Base-by-base conservation (phyloP, 2,888 invertebrate species). In the Hydriomena furcata region DNA sequence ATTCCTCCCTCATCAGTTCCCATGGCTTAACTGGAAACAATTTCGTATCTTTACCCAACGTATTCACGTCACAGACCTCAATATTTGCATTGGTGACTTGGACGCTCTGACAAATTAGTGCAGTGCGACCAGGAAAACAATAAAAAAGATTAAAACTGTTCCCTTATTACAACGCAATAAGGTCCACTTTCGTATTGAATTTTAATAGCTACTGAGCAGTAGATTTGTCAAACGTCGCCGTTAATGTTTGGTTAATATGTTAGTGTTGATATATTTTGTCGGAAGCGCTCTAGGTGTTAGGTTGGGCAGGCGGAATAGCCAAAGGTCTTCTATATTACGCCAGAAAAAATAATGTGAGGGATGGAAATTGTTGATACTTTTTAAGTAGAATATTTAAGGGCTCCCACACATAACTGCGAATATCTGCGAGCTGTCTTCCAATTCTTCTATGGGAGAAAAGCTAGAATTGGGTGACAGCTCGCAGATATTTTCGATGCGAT, bases 31-130 rank as follows among this genome's bases (percentile, higher is more conserved):
- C 67, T 81, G 82, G 85, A 85, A 87, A 87, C 85, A 88, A 86
- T 85, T 85, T 86, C 84, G 77, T 74, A 76, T 82, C 85, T 89
- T 89, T 84, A 86, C 89, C 73, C 82, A 89, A 87, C 63, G 71
- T 74, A 87, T 90, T 89, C 84, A 89, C 89, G 76, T 80, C 69
- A 60, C 72, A 71, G 31, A 30, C 31, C 30, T 11, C 51, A 51
- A 51, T 89, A 84, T 90, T 90, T 89, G 88, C 85, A 76, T 84
- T 88, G 80, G 84, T 82, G 86, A 84, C 84, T 84, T 76, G 78
- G 79, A 73, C 76, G 71, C 75, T 71, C 72, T 70, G 76, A 87
- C 81, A 79, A 86, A 88, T 87, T 88, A 86, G 88, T 82, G 74
- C 82, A 34, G 68, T 59, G 64, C 63, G 62, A 56, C 67, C 63